A percentile compares a stretch with the other conserved stretches of the same genome.
These are phyloP conservation scores for Apis laboriosa DNA, from an alignment of 1,140 invertebrate species.

Conservation along the genomic window DNA sequence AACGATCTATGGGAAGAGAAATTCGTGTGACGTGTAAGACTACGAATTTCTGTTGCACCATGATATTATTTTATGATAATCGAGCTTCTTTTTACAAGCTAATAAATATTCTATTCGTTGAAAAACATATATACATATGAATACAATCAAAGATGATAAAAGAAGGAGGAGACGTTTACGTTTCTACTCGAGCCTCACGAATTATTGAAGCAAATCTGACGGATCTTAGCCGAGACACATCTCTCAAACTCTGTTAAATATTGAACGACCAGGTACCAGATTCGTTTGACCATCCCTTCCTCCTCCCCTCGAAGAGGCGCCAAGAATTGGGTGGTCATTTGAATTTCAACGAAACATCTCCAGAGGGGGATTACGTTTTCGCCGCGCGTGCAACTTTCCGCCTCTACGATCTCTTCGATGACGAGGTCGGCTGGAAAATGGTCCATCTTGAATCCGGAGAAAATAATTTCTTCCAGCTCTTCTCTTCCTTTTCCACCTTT, in stretches of 20 bases:
- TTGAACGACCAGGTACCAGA: background rate
- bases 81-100: too few relatives aligned
- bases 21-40: too few relatives aligned
- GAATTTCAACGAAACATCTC: constrained; percentile 36
- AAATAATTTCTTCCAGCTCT: constrained; percentile 47
- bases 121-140: too few relatives aligned
- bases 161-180: too few relatives aligned
- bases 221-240: background rate
- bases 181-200: background rate
- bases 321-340: constrained; percentile 1
- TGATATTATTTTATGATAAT: too few relatives aligned
- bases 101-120: too few relatives aligned
- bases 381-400: constrained; percentile 40
- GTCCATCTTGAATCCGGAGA: constrained; percentile 18
- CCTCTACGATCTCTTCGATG: constrained; percentile 21
- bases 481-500: too few relatives aligned
- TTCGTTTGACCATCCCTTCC: constrained; percentile 2
- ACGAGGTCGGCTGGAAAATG: constrained; percentile 52
- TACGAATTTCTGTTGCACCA: too few relatives aligned
- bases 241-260: constrained; percentile 19
- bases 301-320: background rate
- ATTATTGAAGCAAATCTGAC: background rate
- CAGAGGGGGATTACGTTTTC: constrained; percentile 45
- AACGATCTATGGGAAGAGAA: too few relatives aligned
- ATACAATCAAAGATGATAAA: too few relatives aligned